Conservation (phyloP, 2,113 vertebrate genomes). For the Ceratotherium simum region DNA sequence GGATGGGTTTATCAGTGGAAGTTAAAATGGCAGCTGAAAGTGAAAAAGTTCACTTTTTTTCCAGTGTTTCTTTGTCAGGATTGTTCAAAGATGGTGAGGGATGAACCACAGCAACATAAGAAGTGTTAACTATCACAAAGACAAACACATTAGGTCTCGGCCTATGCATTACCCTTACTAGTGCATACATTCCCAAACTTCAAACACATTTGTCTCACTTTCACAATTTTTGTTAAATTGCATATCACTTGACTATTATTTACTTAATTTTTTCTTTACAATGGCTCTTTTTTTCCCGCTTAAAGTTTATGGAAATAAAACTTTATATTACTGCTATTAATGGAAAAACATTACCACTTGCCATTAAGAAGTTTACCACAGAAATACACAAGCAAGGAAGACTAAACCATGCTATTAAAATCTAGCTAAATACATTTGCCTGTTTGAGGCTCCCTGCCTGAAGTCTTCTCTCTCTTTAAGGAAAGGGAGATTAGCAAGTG, state of each 20-base stretch:
- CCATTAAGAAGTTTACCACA: constrained; percentile 44
- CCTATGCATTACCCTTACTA: neutral
- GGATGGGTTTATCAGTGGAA: neutral
- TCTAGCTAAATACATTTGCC: neutral
- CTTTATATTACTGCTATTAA: constrained; percentile 47
- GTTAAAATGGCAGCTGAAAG: constrained; percentile 12
- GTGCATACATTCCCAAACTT: neutral
- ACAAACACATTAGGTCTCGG: neutral
- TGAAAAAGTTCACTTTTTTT: neutral
- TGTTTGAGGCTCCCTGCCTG: neutral
- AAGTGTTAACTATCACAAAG: neutral
- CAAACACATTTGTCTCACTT: neutral
- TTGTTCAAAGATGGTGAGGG: neutral
- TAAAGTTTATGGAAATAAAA: constrained; percentile 34
- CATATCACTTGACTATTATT: neutral
- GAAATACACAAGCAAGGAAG: neutral
- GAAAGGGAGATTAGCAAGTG: neutral
- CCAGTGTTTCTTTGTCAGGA: neutral
- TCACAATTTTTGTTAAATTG: constrained; percentile 40
- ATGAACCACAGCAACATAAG: neutral
- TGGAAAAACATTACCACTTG: neutral
- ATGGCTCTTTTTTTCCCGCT: neutral
- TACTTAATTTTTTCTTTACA: constrained; percentile 49
- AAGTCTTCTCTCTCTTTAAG: neutral
- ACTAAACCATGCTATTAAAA: neutral